phyloP scores from a whole-genome alignment of 2,888 invertebrate species.

The Ormyrus nitidulus region DNA sequence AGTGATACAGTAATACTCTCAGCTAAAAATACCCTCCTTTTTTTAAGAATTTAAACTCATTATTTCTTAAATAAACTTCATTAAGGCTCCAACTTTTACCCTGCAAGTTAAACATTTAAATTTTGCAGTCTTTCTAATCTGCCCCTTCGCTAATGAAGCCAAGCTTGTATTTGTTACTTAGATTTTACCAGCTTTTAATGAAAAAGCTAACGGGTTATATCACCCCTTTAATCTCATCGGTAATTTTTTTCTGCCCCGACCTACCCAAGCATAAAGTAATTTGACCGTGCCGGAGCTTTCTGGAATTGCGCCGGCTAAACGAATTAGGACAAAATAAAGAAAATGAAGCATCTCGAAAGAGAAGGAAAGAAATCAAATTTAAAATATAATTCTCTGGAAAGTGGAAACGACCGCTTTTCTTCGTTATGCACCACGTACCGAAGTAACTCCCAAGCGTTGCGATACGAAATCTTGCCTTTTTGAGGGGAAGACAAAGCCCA shows the following conservation, averaged over 20 bases:
- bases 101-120: too few relatives aligned
- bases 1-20: too few relatives aligned
- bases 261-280: neutral
- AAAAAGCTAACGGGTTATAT: neutral
- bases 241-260: neutral
- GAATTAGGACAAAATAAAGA: conserved; percentile 31
- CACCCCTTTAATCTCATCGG: conserved; percentile 13
- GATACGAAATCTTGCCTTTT: neutral
- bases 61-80: too few relatives aligned
- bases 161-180: too few relatives aligned
- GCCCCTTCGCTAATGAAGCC: too few relatives aligned
- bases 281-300: neutral
- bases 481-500: neutral
- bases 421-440: conserved; percentile 6
- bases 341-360: neutral
- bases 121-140: too few relatives aligned
- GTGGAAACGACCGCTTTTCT: conserved; percentile 5
- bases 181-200: too few relatives aligned
- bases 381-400: conserved; percentile 34
- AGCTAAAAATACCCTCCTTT: too few relatives aligned
- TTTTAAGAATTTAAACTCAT: too few relatives aligned
- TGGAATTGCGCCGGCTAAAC: conserved; percentile 1
- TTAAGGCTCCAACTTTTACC: too few relatives aligned
- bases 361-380: conserved; percentile 33
- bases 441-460: too few relatives aligned